Percentiles rank a stretch among this genome's conserved stretches.
phyloP scores from a whole-genome alignment of 2,888 invertebrate genomes.

The Phalangium opilio region DNA sequence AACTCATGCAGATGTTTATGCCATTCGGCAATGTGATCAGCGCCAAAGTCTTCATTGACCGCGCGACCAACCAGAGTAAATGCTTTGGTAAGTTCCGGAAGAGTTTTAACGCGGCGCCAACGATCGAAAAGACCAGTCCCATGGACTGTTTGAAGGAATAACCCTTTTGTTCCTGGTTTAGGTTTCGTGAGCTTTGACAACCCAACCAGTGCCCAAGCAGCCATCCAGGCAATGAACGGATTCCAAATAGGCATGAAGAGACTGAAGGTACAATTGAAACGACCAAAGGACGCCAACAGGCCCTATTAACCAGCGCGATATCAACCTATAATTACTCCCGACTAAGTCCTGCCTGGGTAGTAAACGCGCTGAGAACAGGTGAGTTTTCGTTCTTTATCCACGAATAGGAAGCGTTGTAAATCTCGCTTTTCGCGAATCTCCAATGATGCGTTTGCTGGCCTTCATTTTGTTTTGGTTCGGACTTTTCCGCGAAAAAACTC shows the following conservation, averaged over 20 bases:
- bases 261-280: conserved; percentile 96
- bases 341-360: no score
- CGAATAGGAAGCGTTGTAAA: no score
- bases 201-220: conserved; percentile 91
- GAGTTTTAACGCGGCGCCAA: no score
- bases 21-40: conserved; percentile 99
- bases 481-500: no score
- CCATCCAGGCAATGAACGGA: conserved; percentile 99
- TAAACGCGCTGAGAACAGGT: no score
- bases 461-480: no score
- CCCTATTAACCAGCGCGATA: conserved; percentile 51
- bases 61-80: conserved; percentile 32
- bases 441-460: no score
- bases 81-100: conserved; percentile 21
- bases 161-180: conserved; percentile 35
- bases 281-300: conserved; percentile 94
- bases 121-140: no score
- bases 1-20: conserved; percentile 99
- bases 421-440: no score
- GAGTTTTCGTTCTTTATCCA: no score
- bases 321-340: no score
- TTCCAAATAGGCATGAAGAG: conserved; percentile 99
- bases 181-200: conserved; percentile 99
- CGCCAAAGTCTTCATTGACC: conserved; percentile 99
- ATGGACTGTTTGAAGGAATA: no score